Evolutionary conservation across 2,797 vertebrate genomes (phyloP).

Genomic region (Pipistrellus kuhlii): DNA sequence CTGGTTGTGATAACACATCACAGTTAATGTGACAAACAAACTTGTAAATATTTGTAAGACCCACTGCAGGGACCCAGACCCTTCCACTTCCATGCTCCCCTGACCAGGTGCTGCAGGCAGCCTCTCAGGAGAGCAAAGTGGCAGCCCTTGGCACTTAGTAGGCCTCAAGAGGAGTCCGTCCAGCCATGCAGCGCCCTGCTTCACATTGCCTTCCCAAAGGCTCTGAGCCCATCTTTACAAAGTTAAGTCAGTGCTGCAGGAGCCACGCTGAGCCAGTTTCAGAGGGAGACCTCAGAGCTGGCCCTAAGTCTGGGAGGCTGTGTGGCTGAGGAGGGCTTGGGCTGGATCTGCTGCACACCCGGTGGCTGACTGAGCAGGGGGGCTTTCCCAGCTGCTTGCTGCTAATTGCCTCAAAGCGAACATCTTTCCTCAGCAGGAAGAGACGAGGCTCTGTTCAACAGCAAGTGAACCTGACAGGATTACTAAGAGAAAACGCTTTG

Average conservation of each 20-base stretch:
- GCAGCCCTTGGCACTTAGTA: neutral
- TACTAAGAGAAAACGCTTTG: neutral
- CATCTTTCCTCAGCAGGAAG: neutral
- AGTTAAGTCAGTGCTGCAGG: neutral
- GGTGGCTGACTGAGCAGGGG: neutral
- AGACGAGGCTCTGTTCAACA: neutral
- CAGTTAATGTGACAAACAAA: neutral
- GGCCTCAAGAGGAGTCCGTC: neutral
- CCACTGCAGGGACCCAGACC: neutral
- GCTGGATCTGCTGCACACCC: neutral
- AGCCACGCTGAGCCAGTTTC: neutral
- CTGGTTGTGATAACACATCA: neutral
- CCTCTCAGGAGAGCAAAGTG: neutral
- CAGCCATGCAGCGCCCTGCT: neutral
- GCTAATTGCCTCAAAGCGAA: neutral
- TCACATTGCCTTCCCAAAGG: neutral
- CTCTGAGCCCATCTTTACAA: neutral
- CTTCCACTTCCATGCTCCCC: neutral
- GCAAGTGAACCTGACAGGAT: neutral
- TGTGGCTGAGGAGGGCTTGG: neutral
- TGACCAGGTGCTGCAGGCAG: neutral
- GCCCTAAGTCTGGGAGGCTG: neutral
- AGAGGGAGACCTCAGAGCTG: neutral
- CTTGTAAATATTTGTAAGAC: neutral
- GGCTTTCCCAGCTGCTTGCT: neutral